Conservation (phyloP, 2,113 vertebrate genomes). For the Condylura cristata region DNA sequence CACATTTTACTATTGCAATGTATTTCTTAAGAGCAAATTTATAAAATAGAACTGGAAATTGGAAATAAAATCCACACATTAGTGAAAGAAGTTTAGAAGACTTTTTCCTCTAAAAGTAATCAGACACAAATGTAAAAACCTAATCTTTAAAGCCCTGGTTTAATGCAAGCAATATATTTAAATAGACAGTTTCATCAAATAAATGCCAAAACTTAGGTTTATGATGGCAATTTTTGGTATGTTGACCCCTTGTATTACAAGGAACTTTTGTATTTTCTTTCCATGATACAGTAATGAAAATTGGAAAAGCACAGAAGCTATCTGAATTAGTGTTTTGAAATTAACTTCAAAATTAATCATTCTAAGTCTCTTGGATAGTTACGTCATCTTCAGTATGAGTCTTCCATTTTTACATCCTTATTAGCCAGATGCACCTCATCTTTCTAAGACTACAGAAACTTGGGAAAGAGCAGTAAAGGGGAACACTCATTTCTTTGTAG, state of each 20-base stretch:
- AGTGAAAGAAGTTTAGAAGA: too few relatives aligned
- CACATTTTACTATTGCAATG: too few relatives aligned
- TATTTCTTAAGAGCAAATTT: too few relatives aligned
- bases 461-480: fast-evolving
- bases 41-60: too few relatives aligned
- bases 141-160: fast-evolving
- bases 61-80: too few relatives aligned
- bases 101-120: too few relatives aligned
- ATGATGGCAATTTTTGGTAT: not conserved
- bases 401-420: fast-evolving
- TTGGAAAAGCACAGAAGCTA: not conserved
- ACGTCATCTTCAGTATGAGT: not conserved
- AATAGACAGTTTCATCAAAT: not conserved
- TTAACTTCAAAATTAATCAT: not conserved
- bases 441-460: not conserved
- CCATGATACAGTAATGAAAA: not conserved
- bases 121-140: too few relatives aligned
- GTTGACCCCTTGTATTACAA: not conserved
- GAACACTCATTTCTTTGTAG: not conserved
- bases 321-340: not conserved
- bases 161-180: not conserved
- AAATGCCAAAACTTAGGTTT: not conserved
- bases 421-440: fast-evolving
- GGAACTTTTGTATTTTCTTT: not conserved
- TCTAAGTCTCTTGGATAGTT: fast-evolving